Evolutionary conservation across 2,888 invertebrate species (phyloP), one percentile per base, ranked within the genome.

Genomic region (Cyaniris semiargus): DNA sequence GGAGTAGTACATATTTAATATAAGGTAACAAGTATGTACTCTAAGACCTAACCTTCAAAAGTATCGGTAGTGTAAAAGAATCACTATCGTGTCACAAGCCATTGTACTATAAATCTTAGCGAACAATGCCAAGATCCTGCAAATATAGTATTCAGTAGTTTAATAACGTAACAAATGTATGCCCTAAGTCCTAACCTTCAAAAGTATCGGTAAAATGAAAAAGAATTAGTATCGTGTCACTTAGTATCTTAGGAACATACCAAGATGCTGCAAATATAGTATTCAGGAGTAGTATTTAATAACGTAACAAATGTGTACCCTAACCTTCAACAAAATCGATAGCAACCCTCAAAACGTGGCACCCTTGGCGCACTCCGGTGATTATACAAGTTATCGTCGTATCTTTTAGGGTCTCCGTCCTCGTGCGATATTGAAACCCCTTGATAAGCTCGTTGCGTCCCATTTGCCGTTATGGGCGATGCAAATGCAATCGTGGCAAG

Each of bases 311-410:
- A 34, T 79, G 81, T 80, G 81, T 48, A 80, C 83, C 83, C 83
- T 83, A 82, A 80, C 80, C 80, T 81, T 79, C 80, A 81, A 81
- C 76, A 81, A 83, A 83, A 84, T 84, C 83, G 80, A 84, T 84
- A 84, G 77, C 78, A 81, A 82, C 83, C 83, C 83, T 81, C 81
- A 78, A 77, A 78, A 81, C 80, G 81, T 80, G 77, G 81, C 82
- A 82, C 81, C 82, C 83, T 80, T 76, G 48, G 77, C 71, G 77
- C 77, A 77, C 79, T 76, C 76, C 79, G 79, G 77, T 78, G 79
- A 80, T 80, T 81, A 79, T 80, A 80, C 79, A 79, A 70, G 75
- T 75, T 79, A 78, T 74, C 79, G 31, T 70, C 78, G 79, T 80
- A 80, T 80, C 80, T 80, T 78, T 80, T 79, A 78, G 81, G 81